Conservation (phyloP, 2,797 vertebrate species). For the Sebastes hubbsi region DNA sequence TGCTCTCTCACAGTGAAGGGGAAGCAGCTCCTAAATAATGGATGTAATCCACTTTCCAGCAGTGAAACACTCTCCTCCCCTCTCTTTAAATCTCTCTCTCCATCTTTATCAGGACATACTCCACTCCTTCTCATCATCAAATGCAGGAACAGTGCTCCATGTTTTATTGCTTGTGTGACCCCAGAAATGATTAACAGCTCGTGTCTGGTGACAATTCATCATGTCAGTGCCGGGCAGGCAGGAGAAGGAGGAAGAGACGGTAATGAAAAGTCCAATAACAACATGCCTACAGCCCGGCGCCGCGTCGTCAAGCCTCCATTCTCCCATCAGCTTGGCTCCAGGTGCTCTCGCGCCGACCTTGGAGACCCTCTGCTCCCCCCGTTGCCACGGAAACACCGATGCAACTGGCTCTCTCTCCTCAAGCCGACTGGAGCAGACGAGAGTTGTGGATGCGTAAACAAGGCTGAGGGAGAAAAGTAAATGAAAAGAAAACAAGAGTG, state of each 20-base stretch:
- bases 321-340: conserved; percentile 42
- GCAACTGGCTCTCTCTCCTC: conserved; percentile 73
- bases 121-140: conserved; percentile 53
- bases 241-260: conserved; percentile 10
- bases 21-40: conserved; percentile 72
- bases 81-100: conserved; percentile 61
- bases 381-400: conserved; percentile 90
- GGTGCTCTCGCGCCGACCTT: conserved; percentile 83
- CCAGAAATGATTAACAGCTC: conserved; percentile 66
- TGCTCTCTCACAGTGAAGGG: conserved; percentile 29
- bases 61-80: conserved; percentile 51
- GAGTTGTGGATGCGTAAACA: conserved; percentile 40
- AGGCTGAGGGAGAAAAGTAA: conserved; percentile 31
- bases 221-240: conserved; percentile 33
- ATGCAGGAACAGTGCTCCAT: conserved; percentile 31
- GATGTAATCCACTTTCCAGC: conserved; percentile 69
- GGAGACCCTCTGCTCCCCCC: conserved; percentile 74
- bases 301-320: conserved; percentile 55
- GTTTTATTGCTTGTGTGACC: conserved; percentile 59
- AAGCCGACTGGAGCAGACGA: conserved; percentile 71
- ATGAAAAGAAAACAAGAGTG: conserved; percentile 31
- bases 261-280: conserved; percentile 68
- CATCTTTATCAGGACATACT: conserved; percentile 53
- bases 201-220: conserved; percentile 65
- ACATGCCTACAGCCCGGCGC: conserved; percentile 3